These are phyloP conservation scores for Myopa testacea DNA, from an alignment of 2,888 invertebrate genomes.

Conservation along the genomic window DNA sequence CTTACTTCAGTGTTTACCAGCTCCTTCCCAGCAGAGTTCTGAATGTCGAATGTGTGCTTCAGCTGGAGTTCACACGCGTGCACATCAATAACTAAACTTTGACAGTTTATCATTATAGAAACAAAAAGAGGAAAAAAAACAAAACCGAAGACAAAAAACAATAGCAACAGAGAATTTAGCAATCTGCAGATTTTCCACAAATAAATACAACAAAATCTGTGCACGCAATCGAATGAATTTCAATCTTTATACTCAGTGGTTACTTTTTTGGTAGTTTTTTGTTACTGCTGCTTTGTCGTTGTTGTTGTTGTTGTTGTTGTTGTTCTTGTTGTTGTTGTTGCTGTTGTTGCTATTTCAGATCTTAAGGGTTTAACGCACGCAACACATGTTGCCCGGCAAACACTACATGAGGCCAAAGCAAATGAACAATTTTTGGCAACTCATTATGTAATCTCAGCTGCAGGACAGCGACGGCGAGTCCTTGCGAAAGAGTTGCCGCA, in stretches of 20 bases:
- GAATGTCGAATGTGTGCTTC: conserved; percentile 13
- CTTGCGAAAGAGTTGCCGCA: conserved; percentile 21
- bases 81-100: conserved; percentile 49
- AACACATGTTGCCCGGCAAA: conserved; percentile 2
- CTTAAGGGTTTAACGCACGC: conserved; percentile 36
- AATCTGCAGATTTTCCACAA: neutral
- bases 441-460: conserved; percentile 53
- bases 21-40: neutral
- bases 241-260: conserved; percentile 10
- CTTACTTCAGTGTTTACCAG: neutral
- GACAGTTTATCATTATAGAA: conserved; percentile 45
- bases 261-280: neutral
- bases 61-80: conserved; percentile 40
- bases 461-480: conserved; percentile 30
- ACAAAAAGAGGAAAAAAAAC: neutral
- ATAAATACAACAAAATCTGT: conserved; percentile 12
- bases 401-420: conserved; percentile 19
- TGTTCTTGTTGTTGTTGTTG: neutral
- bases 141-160: neutral
- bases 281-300: neutral
- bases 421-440: conserved; percentile 47
- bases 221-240: conserved; percentile 38
- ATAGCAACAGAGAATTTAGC: neutral
- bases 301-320: conserved; percentile 12
- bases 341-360: conserved; percentile 6